These are phyloP conservation scores for Aporophyla nigra DNA, from an alignment of 2,888 invertebrate genomes.

Conservation along the genomic window DNA sequence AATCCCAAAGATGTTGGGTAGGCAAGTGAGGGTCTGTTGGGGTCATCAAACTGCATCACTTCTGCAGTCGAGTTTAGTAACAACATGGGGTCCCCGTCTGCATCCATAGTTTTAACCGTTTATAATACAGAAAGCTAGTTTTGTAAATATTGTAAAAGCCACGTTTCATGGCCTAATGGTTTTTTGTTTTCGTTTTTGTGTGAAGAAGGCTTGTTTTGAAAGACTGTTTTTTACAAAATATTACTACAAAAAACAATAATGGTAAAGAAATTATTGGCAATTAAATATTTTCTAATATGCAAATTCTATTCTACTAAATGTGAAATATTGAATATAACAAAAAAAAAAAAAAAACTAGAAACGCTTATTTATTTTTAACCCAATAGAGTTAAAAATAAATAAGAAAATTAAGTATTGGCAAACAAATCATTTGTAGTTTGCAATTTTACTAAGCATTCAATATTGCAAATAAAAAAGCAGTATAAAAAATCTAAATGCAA, in stretches of 20 bases:
- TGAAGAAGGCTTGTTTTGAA: not conserved
- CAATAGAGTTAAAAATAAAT: not conserved
- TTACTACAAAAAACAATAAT: not conserved
- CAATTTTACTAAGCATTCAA: no score
- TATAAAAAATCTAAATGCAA: not conserved
- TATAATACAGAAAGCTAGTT: slow-evolving; percentile 48
- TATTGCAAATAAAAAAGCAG: not conserved
- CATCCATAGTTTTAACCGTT: slow-evolving; percentile 5
- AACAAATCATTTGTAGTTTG: no score
- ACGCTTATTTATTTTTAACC: no score
- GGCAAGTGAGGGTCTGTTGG: slow-evolving; percentile 72
- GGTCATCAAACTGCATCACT: slow-evolving; percentile 65
- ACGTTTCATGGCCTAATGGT: slow-evolving; percentile 71
- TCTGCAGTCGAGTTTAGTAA: slow-evolving; percentile 35
- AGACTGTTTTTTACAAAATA: not conserved
- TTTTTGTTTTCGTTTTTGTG: slow-evolving; percentile 25
- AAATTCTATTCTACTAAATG: not conserved
- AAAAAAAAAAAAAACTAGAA: not conserved
- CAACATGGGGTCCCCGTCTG: accelerated
- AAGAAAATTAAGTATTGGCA: no score
- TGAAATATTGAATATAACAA: not conserved
- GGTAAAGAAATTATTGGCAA: not conserved
- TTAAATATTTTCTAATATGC: not conserved
- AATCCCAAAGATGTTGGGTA: slow-evolving; percentile 81
- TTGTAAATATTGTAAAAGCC: slow-evolving; percentile 26